Evolutionary conservation across 1,140 invertebrate species (phyloP).

Genomic region (Gryon sp.): DNA sequence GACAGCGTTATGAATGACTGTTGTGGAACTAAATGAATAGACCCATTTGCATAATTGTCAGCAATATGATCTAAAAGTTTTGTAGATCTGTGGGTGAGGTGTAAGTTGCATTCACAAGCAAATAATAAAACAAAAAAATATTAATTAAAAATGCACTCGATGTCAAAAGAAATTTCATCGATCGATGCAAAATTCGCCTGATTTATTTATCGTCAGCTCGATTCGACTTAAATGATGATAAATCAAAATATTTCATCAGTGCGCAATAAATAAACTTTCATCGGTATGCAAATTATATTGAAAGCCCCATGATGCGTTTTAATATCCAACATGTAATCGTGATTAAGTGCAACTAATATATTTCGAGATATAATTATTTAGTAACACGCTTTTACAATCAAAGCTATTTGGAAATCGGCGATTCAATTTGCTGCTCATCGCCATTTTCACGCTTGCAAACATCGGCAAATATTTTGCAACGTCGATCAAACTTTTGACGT

Average conservation of each 20-base stretch:
- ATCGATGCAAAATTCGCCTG: constrained; percentile 26
- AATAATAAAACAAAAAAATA: no score
- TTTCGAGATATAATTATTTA: constrained; percentile 58
- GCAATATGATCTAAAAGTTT: constrained; percentile 58
- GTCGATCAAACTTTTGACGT: constrained; percentile 59
- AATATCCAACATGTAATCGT: no score
- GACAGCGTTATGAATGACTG: constrained; percentile 50
- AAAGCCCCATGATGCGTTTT: no score
- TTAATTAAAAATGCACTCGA: no score
- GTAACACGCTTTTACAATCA: constrained; percentile 34
- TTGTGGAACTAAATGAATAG: constrained; percentile 59
- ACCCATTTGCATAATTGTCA: constrained; percentile 65
- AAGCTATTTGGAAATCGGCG: constrained; percentile 50
- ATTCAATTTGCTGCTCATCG: constrained; percentile 34
- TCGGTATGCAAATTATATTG: constrained; percentile 36
- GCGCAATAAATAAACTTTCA: constrained; percentile 39
- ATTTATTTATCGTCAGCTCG: constrained; percentile 37
- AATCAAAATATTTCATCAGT: constrained; percentile 51
- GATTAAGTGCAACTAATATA: no score
- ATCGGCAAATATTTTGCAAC: constrained; percentile 60
- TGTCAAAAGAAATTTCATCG: constrained; percentile 25
- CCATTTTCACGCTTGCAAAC: constrained; percentile 34
- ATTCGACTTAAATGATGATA: constrained; percentile 44
- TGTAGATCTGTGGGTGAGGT: constrained; percentile 64
- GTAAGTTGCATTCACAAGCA: constrained; percentile 53